Conservation (phyloP, 30 jellyfish, hydroid and myxozoan genomes). For the Aurelia coerulea region DNA sequence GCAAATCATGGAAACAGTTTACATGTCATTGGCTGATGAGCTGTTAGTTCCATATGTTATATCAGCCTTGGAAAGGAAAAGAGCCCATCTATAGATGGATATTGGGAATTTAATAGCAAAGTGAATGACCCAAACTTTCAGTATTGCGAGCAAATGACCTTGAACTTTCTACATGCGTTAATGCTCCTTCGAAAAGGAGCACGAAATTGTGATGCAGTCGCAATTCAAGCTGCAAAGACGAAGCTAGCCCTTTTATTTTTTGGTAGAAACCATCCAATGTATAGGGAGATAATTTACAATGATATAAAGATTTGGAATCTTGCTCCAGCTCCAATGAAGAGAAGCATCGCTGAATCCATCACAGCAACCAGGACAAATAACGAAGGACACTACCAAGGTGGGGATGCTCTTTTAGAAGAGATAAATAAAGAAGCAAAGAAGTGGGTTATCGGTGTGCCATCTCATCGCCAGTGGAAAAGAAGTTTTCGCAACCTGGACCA, state of each 20-base stretch:
- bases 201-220: not conserved
- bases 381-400: not conserved
- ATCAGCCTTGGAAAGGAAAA: not conserved
- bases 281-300: not conserved
- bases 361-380: not conserved
- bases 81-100: not conserved
- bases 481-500: not conserved
- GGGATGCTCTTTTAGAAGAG: not conserved
- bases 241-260: not conserved
- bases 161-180: not conserved
- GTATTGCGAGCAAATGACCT: not conserved
- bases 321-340: not conserved
- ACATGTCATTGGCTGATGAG: conserved; percentile 28
- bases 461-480: not conserved
- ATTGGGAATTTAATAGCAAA: not conserved
- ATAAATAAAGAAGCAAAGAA: not conserved
- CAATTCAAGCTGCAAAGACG: not conserved
- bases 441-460: not conserved
- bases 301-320: not conserved
- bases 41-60: conserved; percentile 9
- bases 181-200: conserved; percentile 6
- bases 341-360: not conserved
- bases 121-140: not conserved
- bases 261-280: conserved; percentile 11
- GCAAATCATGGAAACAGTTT: conserved; percentile 7